Conservation (phyloP, 2,888 invertebrate species). For the Barypeithes pellucidus region DNA sequence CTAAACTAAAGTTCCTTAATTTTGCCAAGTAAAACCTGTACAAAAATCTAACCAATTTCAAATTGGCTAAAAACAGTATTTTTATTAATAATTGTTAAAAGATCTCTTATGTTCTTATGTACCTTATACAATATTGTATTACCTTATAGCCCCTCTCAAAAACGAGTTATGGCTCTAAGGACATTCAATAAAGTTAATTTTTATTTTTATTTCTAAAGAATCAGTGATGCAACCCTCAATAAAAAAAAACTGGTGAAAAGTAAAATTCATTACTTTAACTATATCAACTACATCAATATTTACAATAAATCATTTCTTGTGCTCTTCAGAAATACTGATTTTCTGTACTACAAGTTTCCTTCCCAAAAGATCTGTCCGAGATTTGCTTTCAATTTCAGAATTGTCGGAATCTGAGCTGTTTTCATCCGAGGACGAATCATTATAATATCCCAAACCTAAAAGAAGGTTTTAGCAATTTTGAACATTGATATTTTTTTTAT, state of each 20-base stretch:
- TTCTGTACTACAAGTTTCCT: conserved; percentile 56
- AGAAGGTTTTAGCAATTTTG: conserved; percentile 7
- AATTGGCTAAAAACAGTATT: too few species aligned
- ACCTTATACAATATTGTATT: too few species aligned
- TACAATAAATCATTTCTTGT: conserved; percentile 26
- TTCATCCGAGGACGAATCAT: conserved; percentile 79
- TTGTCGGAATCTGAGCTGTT: conserved; percentile 80
- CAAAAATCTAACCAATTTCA: too few species aligned
- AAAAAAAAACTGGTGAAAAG: not conserved
- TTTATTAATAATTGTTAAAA: too few species aligned
- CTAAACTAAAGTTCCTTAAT: too few species aligned
- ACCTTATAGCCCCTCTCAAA: too few species aligned
- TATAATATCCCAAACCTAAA: conserved; percentile 79
- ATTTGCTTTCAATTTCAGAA: conserved; percentile 53
- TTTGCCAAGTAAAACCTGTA: too few species aligned
- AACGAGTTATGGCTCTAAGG: too few species aligned
- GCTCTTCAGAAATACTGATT: not conserved
- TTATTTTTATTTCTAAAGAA: not conserved
- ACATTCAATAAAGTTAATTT: too few species aligned
- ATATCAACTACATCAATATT: conserved; percentile 10
- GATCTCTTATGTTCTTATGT: too few species aligned
- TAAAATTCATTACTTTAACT: conserved; percentile 1
- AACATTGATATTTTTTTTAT: conserved; percentile 3
- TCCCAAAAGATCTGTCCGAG: conserved; percentile 60
- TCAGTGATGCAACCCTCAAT: not conserved